phyloP scores from a whole-genome alignment of 92 coral and sea anemone genomes.

The Muricea muricata region DNA sequence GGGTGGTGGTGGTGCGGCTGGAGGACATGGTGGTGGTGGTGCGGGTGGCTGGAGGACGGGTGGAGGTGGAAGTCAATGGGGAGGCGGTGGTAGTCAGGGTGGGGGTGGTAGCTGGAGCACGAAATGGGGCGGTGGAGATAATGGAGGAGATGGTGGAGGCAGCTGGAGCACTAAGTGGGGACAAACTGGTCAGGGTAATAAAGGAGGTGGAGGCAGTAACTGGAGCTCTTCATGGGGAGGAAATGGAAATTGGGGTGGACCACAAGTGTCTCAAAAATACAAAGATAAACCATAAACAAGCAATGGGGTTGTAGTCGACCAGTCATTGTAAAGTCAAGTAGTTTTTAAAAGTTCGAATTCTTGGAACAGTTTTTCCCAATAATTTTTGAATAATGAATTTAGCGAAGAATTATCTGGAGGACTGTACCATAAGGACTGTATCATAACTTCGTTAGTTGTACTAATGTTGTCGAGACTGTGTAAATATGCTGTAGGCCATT shows the following conservation, averaged over 20 bases:
- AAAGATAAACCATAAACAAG: not conserved
- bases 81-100: conserved; percentile 6
- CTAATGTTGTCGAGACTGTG: too few species aligned
- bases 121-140: not conserved
- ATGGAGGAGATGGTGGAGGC: conserved; percentile 1
- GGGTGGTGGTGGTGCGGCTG: not conserved
- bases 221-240: not conserved
- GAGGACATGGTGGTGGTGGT: not conserved
- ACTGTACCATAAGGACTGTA: too few species aligned
- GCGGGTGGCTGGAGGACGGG: not conserved
- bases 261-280: not conserved
- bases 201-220: conserved; percentile 3
- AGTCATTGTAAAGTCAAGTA: too few species aligned
- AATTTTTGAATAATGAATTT: too few species aligned
- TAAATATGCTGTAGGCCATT: too few species aligned
- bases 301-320: not conserved
- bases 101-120: not conserved
- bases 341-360: too few species aligned
- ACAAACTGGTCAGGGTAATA: too few species aligned
- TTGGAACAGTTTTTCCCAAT: too few species aligned
- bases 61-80: not conserved
- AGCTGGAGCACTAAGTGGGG: too few species aligned
- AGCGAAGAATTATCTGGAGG: too few species aligned
- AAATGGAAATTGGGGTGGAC: too few species aligned
- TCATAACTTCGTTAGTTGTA: too few species aligned